Base-by-base conservation (phyloP, 2,113 vertebrate genomes). In the Bufo bufo region DNA sequence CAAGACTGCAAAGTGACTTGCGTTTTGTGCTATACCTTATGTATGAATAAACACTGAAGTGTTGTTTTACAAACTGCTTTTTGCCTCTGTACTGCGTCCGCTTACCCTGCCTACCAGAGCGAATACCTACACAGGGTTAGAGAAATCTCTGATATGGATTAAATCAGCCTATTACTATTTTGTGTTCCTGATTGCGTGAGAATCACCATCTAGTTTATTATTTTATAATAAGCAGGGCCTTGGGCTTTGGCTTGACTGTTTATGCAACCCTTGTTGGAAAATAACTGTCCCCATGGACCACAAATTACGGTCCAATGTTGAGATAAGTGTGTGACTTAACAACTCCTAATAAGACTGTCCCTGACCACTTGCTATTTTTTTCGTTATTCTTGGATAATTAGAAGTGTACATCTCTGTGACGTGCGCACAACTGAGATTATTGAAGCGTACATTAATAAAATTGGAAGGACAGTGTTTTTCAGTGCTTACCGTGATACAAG, bases 281-380 rank as follows among this genome's bases (percentile, higher is more conserved):
- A 92, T 90, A 89, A 91, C 92, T 91, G 92, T 96, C 95, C 95
- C 92, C 23, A 90, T 94, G 94, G 93, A 93, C 91, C 94, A 92
- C 93, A 93, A 93, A 96, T 92, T 89, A 75, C 90, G 86, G 92
- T 91, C 81, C 83, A 83, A 94, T 92, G 86, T 93, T 95, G 94
- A 94, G 95, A 92, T 95, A 95, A 96, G 93, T 92, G 91, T 80
- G 86, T 91, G 91, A 93, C 94, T 95, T 96, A 93, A 93, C 94
- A 94, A 93, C 94, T 94, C 92, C 93, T 96, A 95, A 95, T 94
- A 93, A 96, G 95, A 94, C 95, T 93, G 92, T 94, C 92, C 94
- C 94, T 93, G 92, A 94, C 93, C 77, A 91, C 95, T 96, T 56
- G 89, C 90, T 74, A 89, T 94, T 96, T 95, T 50, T 94, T 89